phyloP scores from a whole-genome alignment of 2,888 invertebrate species.

The Plebejus anna region DNA sequence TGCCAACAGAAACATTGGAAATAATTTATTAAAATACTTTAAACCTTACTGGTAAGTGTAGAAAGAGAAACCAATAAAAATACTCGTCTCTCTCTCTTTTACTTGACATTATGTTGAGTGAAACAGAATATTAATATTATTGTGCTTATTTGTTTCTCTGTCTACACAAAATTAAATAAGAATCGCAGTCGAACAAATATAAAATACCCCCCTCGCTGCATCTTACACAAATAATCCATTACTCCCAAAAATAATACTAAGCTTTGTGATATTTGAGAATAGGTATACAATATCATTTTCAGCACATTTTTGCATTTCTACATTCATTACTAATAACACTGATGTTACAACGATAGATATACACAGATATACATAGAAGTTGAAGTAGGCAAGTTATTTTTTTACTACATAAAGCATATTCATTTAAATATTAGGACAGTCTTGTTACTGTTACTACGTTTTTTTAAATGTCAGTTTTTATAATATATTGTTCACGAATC shows the following conservation, averaged over 20 bases:
- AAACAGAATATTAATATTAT: background rate
- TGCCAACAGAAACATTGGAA: constrained; percentile 15
- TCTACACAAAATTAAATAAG: background rate
- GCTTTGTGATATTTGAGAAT: constrained; percentile 12
- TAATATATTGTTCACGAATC: background rate
- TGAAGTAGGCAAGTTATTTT: too few species aligned
- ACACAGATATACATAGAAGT: too few species aligned
- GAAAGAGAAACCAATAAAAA: background rate
- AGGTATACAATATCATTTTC: background rate
- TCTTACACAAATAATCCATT: constrained; percentile 4
- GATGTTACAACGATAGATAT: background rate
- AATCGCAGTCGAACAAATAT: background rate
- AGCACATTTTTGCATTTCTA: background rate
- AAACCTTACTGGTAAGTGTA: background rate
- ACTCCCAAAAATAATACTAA: constrained; percentile 10
- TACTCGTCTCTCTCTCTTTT: background rate
- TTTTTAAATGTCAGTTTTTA: background rate
- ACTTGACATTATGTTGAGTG: background rate
- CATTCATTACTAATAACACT: background rate
- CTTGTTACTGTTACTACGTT: background rate
- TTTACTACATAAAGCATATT: too few species aligned
- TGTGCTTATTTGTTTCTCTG: background rate
- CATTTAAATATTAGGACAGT: too few species aligned
- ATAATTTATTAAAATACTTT: constrained; percentile 3
- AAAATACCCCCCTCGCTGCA: background rate